A percentile compares a stretch with the other conserved stretches of the same genome.
Conservation (phyloP, 2,113 vertebrate species). For the Osmerus mordax region DNA sequence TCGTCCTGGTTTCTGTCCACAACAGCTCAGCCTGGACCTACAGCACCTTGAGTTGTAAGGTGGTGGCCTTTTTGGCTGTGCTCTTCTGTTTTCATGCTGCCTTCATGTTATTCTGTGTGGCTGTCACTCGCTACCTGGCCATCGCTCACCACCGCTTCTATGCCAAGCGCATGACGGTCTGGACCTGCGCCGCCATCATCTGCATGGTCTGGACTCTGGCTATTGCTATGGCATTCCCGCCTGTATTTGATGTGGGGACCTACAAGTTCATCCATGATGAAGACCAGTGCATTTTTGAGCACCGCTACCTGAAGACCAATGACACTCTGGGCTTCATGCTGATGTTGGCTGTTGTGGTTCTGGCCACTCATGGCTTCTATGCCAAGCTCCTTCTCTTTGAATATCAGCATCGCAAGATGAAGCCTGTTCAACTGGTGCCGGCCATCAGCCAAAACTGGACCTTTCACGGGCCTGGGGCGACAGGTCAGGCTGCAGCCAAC, state of each 20-base stretch:
- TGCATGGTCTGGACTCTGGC: constrained; percentile 95
- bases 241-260: constrained; percentile 89
- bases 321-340: constrained; percentile 95
- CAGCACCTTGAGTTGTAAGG: constrained; percentile 89
- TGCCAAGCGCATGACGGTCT: constrained; percentile 92
- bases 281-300: constrained; percentile 94
- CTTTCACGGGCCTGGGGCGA: constrained; percentile 92
- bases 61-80: constrained; percentile 92
- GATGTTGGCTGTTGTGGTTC: constrained; percentile 89
- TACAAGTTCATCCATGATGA: constrained; percentile 93
- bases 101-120: constrained; percentile 94
- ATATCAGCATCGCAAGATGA: constrained; percentile 93
- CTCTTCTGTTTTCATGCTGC: constrained; percentile 92
- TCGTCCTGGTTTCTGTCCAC: constrained; percentile 87
- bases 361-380: constrained; percentile 90
- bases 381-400: constrained; percentile 91
- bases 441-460: constrained; percentile 97
- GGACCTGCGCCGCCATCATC: constrained; percentile 89
- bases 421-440: constrained; percentile 90
- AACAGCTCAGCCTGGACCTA: constrained; percentile 91
- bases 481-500: constrained; percentile 91
- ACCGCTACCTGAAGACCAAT: constrained; percentile 93
- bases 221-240: constrained; percentile 91
- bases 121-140: constrained; percentile 91
- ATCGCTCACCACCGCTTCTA: constrained; percentile 94